Evolutionary conservation across 2,888 invertebrate genomes (phyloP), one percentile per base, ranked within the genome.

Genomic region (Phlogophora meticulosa): DNA sequence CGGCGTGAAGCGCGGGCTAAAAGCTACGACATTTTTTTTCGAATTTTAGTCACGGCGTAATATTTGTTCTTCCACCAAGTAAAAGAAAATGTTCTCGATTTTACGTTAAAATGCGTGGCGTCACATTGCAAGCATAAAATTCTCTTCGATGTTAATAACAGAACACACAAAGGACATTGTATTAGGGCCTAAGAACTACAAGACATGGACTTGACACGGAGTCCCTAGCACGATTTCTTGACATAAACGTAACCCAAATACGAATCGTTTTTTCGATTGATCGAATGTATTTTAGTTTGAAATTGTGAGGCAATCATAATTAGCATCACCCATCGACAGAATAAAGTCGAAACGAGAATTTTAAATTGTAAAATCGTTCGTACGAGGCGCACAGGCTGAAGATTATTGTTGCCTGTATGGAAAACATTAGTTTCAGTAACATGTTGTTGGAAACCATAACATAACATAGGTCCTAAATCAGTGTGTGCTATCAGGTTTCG

Each of bases 1-100:
- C 87, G 88, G 90, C 88, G 91, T 90, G 91, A 91, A 90, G 87
- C 88, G 87, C 83, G 85, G 85, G 85, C 88, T 90, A 87, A 89
- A 90, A 88, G 86, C 83, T 84, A 83, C 83, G 81, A 84, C 78
- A 68, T 76, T 86, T 92, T 91, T 91, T 88, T 87, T 60, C 43
- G 79, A 88, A 83, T 83, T 88, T 87, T 85, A 78, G 85, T 82
- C 71, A 72, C 79, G 72, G 80, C 79, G 80, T 83, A 69, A 76
- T 76, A 80, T 82, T 86, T 84, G 56, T 80, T 80, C 76, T 70
- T 64, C 49, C 51, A 75, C 40, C 73, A 78, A 80, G 68, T 77
- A 74, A 69, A 67, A 68, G 65, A 76, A 76, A 77, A 66, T 70
- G 63, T 59, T 62, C 60, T 76, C 51, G 59, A 60, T 74, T 76